Base-by-base conservation (phyloP, 1,140 invertebrate species). In the Idris sp. region DNA sequence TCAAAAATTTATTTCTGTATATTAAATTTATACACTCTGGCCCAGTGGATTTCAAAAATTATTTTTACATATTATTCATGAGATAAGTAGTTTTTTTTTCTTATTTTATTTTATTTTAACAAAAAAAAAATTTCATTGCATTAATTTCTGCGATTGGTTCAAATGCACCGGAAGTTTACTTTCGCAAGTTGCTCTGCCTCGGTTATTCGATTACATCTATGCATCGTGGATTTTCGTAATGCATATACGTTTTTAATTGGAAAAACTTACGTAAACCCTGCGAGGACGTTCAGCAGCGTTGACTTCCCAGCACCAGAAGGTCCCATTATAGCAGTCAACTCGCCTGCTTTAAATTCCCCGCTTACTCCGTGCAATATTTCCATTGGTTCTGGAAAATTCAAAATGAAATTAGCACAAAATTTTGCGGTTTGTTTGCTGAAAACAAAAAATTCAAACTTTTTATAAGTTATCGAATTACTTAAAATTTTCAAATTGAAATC, bases 301-400 rank as follows among this genome's bases (percentile, higher is more conserved):
- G 92, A 93, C 86, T 97, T 97, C 13, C 95, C 95, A 6, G 94
- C 93, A 0, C 94, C 94, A 1, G 93, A 95, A 6, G 94, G 94
- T 10, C 94, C 94, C 89, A 96, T 92, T 49, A 96, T 95, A 35
- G 93, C 94, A 0, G 93, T 92, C 40, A 96, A 75, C 88, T 92
- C 91, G 13, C 92, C 92, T 0, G 91, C 91, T 30, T 88, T 88
- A 79, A 93, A 93, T 76, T 90, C 89, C 1, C 92, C 92, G 10
- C 89, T 92, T 0, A 93, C 86, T 11, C 88, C 90, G 77, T 93
- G 91, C 4, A 95, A 85, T 61, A 95, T 91, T 41, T 89, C 88
- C 49, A 90, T 91, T 53, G 88, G 86, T 41, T 88, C 92, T 93
- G 84, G 2, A 89, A 90, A 61, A 64, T 83, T 83, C 46, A 77